These are phyloP conservation scores for Nephotettix cincticeps DNA, from an alignment of 1,140 invertebrate genomes.

Conservation along the genomic window DNA sequence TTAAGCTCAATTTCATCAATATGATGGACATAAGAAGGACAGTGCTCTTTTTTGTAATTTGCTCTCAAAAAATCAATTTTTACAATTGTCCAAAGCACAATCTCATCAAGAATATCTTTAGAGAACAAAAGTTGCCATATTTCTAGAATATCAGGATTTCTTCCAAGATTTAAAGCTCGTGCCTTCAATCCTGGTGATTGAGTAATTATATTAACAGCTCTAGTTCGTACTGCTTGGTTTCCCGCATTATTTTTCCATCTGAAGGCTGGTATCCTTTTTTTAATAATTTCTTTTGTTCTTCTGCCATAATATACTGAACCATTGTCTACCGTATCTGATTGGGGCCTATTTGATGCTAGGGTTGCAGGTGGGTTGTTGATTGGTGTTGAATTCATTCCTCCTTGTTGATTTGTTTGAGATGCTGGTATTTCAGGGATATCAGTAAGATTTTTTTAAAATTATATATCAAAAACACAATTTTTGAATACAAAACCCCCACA, in stretches of 20 bases:
- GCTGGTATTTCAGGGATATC: not conserved
- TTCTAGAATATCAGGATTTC: conserved; percentile 18
- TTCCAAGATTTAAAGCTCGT: too few species aligned
- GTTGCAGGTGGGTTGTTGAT: conserved; percentile 9
- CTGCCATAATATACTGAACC: too few species aligned
- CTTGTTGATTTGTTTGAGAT: conserved; percentile 10
- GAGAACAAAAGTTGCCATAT: too few species aligned
- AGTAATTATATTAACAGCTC: too few species aligned
- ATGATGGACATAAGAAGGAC: conserved; percentile 8
- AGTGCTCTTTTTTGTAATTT: conserved; percentile 10
- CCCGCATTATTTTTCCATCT: too few species aligned
- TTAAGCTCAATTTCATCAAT: conserved; percentile 27
- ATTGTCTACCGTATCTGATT: conserved; percentile 10
- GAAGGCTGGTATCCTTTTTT: too few species aligned
- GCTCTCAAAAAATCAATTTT: conserved; percentile 7
- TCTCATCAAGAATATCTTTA: conserved; percentile 17
- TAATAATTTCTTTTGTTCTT: too few species aligned
- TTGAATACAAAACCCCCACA: too few species aligned
- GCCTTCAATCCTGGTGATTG: too few species aligned
- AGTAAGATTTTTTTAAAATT: too few species aligned
- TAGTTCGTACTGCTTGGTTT: too few species aligned
- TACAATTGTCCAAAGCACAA: conserved; percentile 18
- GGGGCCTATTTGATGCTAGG: conserved; percentile 2
- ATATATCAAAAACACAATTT: too few species aligned
- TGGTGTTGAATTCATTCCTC: conserved; percentile 7